Percentiles rank a stretch among this genome's conserved stretches.
phyloP scores from a whole-genome alignment of 2,797 vertebrate genomes.

The Gouania willdenowi region DNA sequence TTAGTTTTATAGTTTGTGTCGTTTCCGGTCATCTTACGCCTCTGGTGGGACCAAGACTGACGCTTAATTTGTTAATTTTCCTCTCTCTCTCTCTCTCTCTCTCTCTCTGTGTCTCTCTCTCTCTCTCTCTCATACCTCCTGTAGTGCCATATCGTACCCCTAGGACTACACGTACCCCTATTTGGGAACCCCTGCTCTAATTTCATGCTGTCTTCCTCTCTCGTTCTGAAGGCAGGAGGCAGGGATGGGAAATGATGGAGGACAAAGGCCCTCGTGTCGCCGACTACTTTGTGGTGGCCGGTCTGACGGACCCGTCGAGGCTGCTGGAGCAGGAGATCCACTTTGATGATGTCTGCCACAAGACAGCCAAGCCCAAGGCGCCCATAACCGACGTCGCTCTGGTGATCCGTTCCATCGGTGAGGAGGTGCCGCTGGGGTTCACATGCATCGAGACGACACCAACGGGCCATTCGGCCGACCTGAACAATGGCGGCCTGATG shows the following conservation, averaged over 20 bases:
- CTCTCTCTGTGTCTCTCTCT: constrained; percentile 2
- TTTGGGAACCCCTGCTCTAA: too few species aligned
- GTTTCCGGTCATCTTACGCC: too few species aligned
- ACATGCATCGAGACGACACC: constrained; percentile 86
- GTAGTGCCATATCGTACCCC: too few species aligned
- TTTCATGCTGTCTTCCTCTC: too few species aligned
- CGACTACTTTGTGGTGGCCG: constrained; percentile 95
- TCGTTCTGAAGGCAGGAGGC: constrained; percentile 45
- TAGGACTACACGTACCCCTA: too few species aligned
- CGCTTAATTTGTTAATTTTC: too few species aligned
- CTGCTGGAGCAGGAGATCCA: constrained; percentile 92
- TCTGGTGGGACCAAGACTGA: constrained; percentile 24
- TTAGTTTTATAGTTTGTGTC: too few species aligned
- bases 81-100: neutral
- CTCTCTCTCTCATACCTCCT: neutral
- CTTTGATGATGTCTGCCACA: constrained; percentile 89
- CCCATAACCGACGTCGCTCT: constrained; percentile 91
- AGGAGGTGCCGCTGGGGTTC: constrained; percentile 86
- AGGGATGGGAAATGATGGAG: constrained; percentile 90
- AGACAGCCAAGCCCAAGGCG: constrained; percentile 85
- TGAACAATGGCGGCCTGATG: constrained; percentile 89
- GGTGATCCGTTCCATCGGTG: constrained; percentile 88
- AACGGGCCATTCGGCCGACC: constrained; percentile 85
- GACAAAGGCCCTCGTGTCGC: constrained; percentile 93
- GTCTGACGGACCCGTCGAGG: constrained; percentile 87